A percentile compares a stretch with the other conserved stretches of the same genome.
Evolutionary conservation across 2,888 invertebrate species (phyloP).

Genomic region (Machimus atricapillus): DNA sequence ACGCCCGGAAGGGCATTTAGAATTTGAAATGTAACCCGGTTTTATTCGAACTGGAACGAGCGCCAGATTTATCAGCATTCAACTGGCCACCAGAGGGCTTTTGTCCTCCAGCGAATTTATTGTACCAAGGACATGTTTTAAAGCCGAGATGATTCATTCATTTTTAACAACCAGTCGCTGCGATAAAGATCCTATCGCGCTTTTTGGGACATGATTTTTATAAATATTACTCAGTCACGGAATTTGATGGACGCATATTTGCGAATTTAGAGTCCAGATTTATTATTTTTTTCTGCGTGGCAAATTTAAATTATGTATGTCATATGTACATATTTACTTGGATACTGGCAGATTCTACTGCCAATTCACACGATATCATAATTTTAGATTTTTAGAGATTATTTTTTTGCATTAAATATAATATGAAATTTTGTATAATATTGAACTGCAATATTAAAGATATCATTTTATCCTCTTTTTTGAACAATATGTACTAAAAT

Average conservation of each 20-base stretch:
- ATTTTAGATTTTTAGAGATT: too few species aligned
- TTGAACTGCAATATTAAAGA: too few species aligned
- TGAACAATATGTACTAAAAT: too few species aligned
- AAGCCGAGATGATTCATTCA: not conserved
- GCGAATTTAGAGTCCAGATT: not conserved
- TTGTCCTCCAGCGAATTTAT: not conserved
- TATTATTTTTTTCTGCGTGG: not conserved
- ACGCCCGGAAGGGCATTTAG: not conserved
- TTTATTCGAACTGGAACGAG: not conserved
- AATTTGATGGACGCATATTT: not conserved
- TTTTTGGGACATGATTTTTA: not conserved
- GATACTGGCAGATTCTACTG: too few species aligned
- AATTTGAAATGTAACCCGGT: not conserved
- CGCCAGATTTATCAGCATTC: not conserved
- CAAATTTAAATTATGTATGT: not conserved
- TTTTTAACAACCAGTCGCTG: not conserved
- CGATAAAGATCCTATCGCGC: not conserved
- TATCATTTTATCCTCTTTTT: too few species aligned
- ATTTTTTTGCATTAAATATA: too few species aligned
- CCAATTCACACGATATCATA: too few species aligned
- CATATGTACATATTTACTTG: too few species aligned
- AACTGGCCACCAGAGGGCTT: not conserved
- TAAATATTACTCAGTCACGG: not conserved
- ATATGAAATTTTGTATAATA: too few species aligned
- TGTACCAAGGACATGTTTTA: not conserved